A percentile compares a stretch with the other conserved stretches of the same genome.
phyloP scores from a whole-genome alignment of 2,888 invertebrate genomes.

The Orthonychiurus folsomi region DNA sequence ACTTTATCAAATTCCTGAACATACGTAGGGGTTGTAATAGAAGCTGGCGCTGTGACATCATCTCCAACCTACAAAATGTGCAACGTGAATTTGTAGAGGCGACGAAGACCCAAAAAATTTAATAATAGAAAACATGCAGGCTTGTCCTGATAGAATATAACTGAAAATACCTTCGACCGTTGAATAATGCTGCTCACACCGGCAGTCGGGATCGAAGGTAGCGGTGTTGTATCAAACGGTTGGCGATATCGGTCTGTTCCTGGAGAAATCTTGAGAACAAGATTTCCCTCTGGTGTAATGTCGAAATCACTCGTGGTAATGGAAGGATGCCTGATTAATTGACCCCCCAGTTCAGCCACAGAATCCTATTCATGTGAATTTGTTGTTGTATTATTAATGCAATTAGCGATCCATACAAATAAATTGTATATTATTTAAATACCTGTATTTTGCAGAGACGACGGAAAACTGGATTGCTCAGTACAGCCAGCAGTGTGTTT shows the following conservation, averaged over 20 bases:
- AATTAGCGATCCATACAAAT: not conserved
- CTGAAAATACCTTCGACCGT: no score
- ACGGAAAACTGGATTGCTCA: constrained; percentile 79
- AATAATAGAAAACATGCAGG: no score
- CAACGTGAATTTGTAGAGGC: no score
- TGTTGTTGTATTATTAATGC: not conserved
- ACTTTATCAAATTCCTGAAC: constrained; percentile 52
- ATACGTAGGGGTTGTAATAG: constrained; percentile 50
- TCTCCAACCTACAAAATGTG: no score
- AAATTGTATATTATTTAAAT: not conserved
- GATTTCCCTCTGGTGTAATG: constrained; percentile 70
- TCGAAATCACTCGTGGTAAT: constrained; percentile 89
- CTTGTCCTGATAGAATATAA: no score
- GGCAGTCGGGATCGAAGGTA: constrained; percentile 9
- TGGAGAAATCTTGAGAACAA: constrained; percentile 57
- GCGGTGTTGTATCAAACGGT: constrained; percentile 36
- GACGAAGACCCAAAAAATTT: no score
- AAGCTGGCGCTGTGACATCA: no score
- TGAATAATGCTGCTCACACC: no score
- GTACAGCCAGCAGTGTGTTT: constrained; percentile 67
- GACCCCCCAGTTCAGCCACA: constrained; percentile 72
- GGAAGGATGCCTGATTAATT: constrained; percentile 81
- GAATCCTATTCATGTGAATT: constrained; percentile 61
- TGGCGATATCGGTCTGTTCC: constrained; percentile 28
- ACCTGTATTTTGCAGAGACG: constrained; percentile 71